Base-by-base conservation (phyloP, 2,797 vertebrate genomes). In the Gouania willdenowi region DNA sequence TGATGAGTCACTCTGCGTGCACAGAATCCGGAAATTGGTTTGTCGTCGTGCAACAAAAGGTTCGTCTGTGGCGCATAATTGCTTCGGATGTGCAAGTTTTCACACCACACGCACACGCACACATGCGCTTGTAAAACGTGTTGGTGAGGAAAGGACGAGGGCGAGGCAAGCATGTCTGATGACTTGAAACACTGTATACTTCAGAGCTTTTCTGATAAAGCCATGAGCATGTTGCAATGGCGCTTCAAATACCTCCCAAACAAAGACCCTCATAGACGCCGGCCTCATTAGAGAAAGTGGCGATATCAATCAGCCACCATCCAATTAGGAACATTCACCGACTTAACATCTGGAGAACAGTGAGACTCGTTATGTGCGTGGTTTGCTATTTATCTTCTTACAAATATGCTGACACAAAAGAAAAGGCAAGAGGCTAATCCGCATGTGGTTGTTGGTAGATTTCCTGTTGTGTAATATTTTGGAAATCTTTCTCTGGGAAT, bases 21-120 rank as follows among this genome's bases (percentile, higher is more conserved):
- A 66, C 70, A 76, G 63, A 72, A 65, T 78, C 66, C 43, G 71
- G 72, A 85, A 82, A 84, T 84, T 79, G 79, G 75, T 79, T 83
- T 74, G 81, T 80, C 49, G 43, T 56, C 32, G 49, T 57, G 42
- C 45, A 68, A 82, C 77, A 84, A 85, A 81, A 72, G 74, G 25
- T 56, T 47, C 30, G 47, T 68, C 56, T 56, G 39, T 50, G 50
- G 24, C 35, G 41, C 23, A 32, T 74, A 74, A 75, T 77, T 72
- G 60, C 66, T 71, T 71, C 41, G 53, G 61, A 62, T 43, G 56
- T 43, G 26, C 47, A 63, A 69, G 65, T n/a, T 70, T 63, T 66
- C 35, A 31, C 32, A 29, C 27, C 45, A 14, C 56, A 40, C 45
- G 30, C 25, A 29, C 13, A 20, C 11, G 35, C 24, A 25, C n/a